Evolutionary conservation across 2,797 vertebrate species (phyloP).

Genomic region (Microhierax caerulescens): DNA sequence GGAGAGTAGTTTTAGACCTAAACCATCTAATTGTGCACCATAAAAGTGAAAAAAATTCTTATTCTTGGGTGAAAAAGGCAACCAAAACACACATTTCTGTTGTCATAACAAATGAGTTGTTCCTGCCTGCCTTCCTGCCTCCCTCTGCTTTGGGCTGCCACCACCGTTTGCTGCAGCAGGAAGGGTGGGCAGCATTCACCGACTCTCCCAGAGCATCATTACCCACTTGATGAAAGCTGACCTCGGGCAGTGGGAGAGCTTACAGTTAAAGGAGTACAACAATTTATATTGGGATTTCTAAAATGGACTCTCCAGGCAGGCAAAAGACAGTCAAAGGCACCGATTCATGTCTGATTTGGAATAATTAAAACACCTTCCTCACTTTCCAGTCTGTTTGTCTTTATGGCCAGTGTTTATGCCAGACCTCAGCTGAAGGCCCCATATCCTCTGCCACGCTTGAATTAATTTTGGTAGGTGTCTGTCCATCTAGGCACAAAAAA

Average conservation of each 20-base stretch:
- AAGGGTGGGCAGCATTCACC: not conserved
- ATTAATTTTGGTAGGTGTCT: not conserved
- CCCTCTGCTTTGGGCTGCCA: not conserved
- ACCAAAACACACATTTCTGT: not conserved
- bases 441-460: not conserved
- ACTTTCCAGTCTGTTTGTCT: not conserved
- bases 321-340: not conserved
- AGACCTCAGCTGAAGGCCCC: not conserved
- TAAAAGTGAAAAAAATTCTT: not conserved
- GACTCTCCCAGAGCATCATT: not conserved
- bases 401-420: not conserved
- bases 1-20: not conserved
- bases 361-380: slow-evolving; percentile 4
- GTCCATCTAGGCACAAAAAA: not conserved
- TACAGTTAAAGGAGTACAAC: not conserved
- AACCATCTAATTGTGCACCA: not conserved
- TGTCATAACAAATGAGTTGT: not conserved
- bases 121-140: not conserved
- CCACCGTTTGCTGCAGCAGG: not conserved
- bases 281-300: not conserved
- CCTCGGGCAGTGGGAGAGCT: not conserved
- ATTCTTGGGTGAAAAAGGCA: not conserved
- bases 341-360: not conserved
- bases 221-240: not conserved
- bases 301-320: not conserved